phyloP scores from a whole-genome alignment of 2,888 invertebrate genomes.

The Odontocerum albicorne region DNA sequence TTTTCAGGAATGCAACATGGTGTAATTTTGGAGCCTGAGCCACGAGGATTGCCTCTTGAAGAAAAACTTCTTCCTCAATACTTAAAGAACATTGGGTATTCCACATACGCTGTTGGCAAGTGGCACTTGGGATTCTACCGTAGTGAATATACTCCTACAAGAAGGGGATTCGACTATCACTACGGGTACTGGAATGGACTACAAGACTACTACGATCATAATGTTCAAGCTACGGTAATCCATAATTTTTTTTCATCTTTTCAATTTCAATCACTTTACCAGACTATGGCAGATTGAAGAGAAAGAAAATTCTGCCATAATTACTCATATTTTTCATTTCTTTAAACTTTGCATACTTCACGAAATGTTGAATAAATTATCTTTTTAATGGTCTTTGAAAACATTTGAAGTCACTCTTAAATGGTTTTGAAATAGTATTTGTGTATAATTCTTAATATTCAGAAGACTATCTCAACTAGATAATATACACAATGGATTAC shows the following conservation, averaged over 20 bases:
- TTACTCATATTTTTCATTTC: not conserved
- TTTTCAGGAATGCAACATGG: conserved; percentile 69
- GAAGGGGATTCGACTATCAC: conserved; percentile 78
- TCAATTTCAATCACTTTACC: no score
- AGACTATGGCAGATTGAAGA: no score
- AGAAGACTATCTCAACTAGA: no score
- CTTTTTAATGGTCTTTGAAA: no score
- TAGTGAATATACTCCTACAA: conserved; percentile 69
- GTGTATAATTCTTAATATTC: no score
- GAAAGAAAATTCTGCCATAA: not conserved
- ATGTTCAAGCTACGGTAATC: conserved; percentile 51
- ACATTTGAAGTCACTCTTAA: no score
- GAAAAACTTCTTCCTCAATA: conserved; percentile 71
- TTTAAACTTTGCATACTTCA: no score
- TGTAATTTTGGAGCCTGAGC: conserved; percentile 67
- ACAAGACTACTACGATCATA: conserved; percentile 74
- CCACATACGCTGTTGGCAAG: conserved; percentile 84
- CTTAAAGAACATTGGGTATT: conserved; percentile 71
- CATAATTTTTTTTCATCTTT: not conserved
- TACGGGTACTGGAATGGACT: conserved; percentile 78
- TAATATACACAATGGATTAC: no score
- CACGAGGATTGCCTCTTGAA: conserved; percentile 69
- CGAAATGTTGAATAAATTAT: no score
- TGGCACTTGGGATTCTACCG: conserved; percentile 86
- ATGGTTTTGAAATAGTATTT: no score